Percentiles rank a stretch among this genome's conserved stretches.
phyloP scores from a whole-genome alignment of 2,113 vertebrate species.

The Cavia aperea region DNA sequence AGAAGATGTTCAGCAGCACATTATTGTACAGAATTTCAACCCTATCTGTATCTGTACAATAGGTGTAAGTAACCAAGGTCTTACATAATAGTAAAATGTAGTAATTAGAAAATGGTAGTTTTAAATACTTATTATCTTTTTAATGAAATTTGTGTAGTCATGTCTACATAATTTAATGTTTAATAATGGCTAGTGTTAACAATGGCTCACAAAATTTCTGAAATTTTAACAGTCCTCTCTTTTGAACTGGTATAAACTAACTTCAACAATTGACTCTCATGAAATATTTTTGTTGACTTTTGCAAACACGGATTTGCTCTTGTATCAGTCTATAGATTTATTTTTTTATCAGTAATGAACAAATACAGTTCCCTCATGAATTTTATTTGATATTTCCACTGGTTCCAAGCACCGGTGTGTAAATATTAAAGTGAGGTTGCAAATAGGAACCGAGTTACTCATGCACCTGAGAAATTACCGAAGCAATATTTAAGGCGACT shows the following conservation, averaged over 20 bases:
- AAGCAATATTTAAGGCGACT: not conserved
- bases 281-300: not conserved
- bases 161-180: not conserved
- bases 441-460: not conserved
- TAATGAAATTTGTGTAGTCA: not conserved
- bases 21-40: not conserved
- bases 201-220: constrained; percentile 1
- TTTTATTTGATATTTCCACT: not conserved
- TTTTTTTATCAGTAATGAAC: not conserved
- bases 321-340: not conserved
- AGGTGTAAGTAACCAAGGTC: not conserved
- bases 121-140: not conserved
- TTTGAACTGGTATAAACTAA: not conserved
- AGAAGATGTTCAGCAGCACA: not conserved
- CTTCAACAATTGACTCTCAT: not conserved
- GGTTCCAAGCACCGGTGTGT: not conserved
- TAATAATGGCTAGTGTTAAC: not conserved
- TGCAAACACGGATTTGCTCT: not conserved
- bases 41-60: not conserved
- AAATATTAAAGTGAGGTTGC: not conserved
- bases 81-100: not conserved
- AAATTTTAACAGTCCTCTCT: not conserved
- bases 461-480: not conserved
- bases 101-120: not conserved
- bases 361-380: not conserved